These are phyloP conservation scores for Melierax canorus DNA, from an alignment of 2,113 vertebrate genomes.

Conservation along the genomic window DNA sequence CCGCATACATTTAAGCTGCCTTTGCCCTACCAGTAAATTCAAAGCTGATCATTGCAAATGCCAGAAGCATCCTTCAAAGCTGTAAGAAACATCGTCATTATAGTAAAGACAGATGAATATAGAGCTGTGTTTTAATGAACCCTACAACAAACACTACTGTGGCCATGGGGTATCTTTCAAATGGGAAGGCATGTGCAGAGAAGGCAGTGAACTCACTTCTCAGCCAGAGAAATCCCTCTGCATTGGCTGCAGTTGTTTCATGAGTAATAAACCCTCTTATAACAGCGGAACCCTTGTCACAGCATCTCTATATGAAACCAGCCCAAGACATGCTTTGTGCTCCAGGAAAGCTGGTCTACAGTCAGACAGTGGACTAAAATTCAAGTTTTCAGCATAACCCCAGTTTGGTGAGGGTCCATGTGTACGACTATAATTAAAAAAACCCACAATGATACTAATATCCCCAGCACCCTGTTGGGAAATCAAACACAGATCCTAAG, in stretches of 20 bases:
- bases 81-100: background rate
- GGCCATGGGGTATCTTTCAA: background rate
- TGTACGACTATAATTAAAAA: background rate
- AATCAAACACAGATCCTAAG: background rate
- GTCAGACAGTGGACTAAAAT: background rate
- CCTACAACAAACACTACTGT: background rate
- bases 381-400: background rate
- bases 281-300: background rate
- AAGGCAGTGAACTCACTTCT: background rate
- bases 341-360: background rate
- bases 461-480: background rate
- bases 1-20: background rate
- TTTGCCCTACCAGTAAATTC: background rate
- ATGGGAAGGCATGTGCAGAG: background rate
- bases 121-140: background rate
- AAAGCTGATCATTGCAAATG: background rate
- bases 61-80: background rate
- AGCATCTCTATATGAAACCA: background rate
- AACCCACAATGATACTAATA: background rate
- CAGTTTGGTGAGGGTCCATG: background rate
- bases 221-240: background rate
- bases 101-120: background rate
- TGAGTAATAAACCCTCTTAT: background rate
- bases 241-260: background rate
- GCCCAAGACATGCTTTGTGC: background rate